Evolutionary conservation across 2,797 vertebrate genomes (phyloP).

Genomic region (Clarias pachynema): DNA sequence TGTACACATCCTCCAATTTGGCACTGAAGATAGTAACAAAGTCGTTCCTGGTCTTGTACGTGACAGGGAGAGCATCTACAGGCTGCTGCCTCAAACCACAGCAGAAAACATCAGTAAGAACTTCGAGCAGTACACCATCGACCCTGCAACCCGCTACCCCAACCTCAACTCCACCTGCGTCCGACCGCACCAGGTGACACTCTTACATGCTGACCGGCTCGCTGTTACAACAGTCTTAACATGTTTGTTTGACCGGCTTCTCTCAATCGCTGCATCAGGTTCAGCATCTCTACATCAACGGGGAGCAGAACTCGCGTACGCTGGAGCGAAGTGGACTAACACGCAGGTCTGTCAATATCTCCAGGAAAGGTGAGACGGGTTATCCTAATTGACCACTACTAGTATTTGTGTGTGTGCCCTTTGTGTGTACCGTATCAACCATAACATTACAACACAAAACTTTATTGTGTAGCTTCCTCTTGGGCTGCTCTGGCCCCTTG

Average conservation of each 20-base stretch:
- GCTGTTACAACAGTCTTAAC: neutral
- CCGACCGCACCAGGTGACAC: conserved; percentile 85
- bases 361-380: conserved; percentile 76
- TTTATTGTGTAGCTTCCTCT: no score
- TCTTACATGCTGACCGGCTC: conserved; percentile 19
- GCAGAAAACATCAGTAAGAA: conserved; percentile 97
- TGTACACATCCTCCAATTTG: neutral
- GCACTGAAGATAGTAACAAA: neutral
- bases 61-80: conserved; percentile 90
- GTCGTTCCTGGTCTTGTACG: neutral
- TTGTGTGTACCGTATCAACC: no score
- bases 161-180: conserved; percentile 93
- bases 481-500: no score
- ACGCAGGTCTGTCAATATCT: conserved; percentile 79
- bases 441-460: no score
- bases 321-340: conserved; percentile 74
- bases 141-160: conserved; percentile 90
- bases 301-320: conserved; percentile 71
- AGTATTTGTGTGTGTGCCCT: no score
- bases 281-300: conserved; percentile 85
- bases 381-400: neutral
- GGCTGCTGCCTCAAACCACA: conserved; percentile 94
- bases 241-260: neutral
- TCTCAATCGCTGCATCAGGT: conserved; percentile 73
- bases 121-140: conserved; percentile 92